Base-by-base conservation (phyloP, 2,797 vertebrate species). In the Pipistrellus pygmaeus region DNA sequence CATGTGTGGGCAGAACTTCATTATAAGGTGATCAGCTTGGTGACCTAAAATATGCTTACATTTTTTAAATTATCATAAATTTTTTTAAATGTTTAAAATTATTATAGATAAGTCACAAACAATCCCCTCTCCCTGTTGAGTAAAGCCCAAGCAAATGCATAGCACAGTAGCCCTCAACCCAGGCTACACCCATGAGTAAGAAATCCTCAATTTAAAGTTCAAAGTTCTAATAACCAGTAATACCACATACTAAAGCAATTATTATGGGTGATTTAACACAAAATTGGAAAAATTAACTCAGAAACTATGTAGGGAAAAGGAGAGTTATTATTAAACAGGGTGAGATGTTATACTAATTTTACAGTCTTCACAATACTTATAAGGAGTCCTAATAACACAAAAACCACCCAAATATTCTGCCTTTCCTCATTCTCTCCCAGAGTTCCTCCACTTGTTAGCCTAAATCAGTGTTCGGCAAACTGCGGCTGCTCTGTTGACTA, bases 291-390 rank as follows among this genome's bases (percentile, higher is more conserved):
- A 66, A 91, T 51, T 35, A 66, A 62, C 32, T 77, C 91, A 77
- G 46, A 91, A 97, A 89, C 25, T 76, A 18, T 83, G n/a, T n/a
- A 72, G 8, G 35, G 15, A 57, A 73, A 93, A 57, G 14, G 35
- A 90, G 11, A 80, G 35, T 82, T 95, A 62, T 64, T 87, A 60
- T 80, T 87, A 90, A 72, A 72, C 51, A 83, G 21, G 27, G 7
- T 32, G 30, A 88, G 62, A 38, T 64, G 57, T 83, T 88, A 68
- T 81, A 84, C 48, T 89, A 86, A n/a, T 95, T 82, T 80, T 64
- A 92, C 3, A 18, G 44, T 64, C 69, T 82, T 88, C 72, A 82
- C 66, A 80, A 55, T 95, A 91, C 62, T 57, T 88, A 71, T 27
- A 85, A 76, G n/a, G 53, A 84, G 35, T 77, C 93, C 20, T 68